Percentiles rank a stretch among this genome's conserved stretches.
These are phyloP conservation scores for Caenorhabditis angaria DNA, from an alignment of 2,888 invertebrate genomes.

Conservation along the genomic window DNA sequence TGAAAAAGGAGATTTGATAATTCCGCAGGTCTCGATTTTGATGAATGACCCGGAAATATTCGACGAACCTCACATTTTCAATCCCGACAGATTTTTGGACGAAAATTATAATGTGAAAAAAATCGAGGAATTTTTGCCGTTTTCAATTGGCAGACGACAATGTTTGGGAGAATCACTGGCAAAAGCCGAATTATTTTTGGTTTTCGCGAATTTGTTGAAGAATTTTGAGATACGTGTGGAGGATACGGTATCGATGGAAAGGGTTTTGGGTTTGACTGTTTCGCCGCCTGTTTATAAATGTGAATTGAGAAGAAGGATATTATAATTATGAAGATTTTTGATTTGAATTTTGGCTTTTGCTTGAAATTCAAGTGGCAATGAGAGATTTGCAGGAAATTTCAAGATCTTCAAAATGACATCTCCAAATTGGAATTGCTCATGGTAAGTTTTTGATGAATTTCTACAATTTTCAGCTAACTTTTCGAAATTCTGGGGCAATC, in stretches of 20 bases:
- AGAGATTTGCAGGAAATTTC: too few relatives aligned
- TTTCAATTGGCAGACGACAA: conserved; percentile 68
- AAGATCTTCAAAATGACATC: too few relatives aligned
- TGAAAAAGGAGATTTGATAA: conserved; percentile 64
- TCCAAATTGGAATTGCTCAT: too few relatives aligned
- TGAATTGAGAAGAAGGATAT: not conserved
- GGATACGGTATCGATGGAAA: conserved; percentile 23
- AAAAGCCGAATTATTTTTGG: conserved; percentile 66
- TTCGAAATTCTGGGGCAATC: too few relatives aligned
- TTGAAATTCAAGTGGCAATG: too few relatives aligned
- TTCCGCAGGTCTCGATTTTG: conserved; percentile 69
- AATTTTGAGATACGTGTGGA: conserved; percentile 55
- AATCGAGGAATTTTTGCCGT: conserved; percentile 66
- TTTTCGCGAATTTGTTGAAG: conserved; percentile 66
- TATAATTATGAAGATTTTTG: too few relatives aligned
- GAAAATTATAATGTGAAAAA: conserved; percentile 53
- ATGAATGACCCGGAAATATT: conserved; percentile 67
- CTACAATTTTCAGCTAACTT: too few relatives aligned
- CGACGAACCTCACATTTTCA: conserved; percentile 64
- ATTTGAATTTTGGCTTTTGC: too few relatives aligned
- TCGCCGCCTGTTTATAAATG: conserved; percentile 57
- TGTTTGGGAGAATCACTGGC: conserved; percentile 70
- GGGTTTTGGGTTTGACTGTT: conserved; percentile 67
- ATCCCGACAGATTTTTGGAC: conserved; percentile 71
- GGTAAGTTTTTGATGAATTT: too few relatives aligned